Percentiles rank a stretch among this genome's conserved stretches.
Evolutionary conservation across 2,113 vertebrate genomes (phyloP).

Genomic region (Poeciliopsis occidentalis): DNA sequence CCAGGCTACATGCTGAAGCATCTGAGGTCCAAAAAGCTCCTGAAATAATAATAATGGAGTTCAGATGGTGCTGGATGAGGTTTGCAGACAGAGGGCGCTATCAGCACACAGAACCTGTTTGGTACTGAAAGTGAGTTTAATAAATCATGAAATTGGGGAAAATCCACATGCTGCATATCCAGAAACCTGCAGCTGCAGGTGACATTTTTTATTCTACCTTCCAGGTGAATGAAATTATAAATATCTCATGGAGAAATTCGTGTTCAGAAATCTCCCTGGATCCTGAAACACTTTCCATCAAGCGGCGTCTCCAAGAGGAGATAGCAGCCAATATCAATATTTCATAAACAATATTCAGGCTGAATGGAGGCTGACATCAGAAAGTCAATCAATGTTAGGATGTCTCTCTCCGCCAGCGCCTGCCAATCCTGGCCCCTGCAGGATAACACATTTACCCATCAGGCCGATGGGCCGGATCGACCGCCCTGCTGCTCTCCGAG

Average conservation of each 20-base stretch:
- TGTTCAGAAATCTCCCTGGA: constrained; percentile 7
- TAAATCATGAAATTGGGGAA: background rate
- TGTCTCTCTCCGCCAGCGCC: constrained; percentile 50
- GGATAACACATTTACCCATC: constrained; percentile 79
- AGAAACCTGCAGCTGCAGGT: background rate
- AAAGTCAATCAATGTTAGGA: constrained; percentile 70
- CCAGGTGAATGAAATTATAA: background rate
- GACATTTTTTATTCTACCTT: background rate
- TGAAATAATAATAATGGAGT: background rate
- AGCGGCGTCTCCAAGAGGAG: constrained; percentile 46
- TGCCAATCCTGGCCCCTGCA: constrained; percentile 65
- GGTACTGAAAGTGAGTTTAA: background rate
- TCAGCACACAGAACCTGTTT: constrained; percentile 27
- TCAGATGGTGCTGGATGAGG: constrained; percentile 3
- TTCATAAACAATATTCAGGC: constrained; percentile 79
- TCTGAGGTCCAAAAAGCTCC: constrained; percentile 32
- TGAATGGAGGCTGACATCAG: constrained; percentile 63
- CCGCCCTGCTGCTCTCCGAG: constrained; percentile 70
- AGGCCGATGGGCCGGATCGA: constrained; percentile 75
- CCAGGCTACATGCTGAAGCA: constrained; percentile 33
- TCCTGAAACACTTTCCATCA: constrained; percentile 16
- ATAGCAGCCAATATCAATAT: constrained; percentile 81
- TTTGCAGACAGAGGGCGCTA: constrained; percentile 74
- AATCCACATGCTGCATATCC: background rate
- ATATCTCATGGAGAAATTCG: background rate